Conservation (phyloP, 1,140 invertebrate genomes). For the Papilio dardanus region DNA sequence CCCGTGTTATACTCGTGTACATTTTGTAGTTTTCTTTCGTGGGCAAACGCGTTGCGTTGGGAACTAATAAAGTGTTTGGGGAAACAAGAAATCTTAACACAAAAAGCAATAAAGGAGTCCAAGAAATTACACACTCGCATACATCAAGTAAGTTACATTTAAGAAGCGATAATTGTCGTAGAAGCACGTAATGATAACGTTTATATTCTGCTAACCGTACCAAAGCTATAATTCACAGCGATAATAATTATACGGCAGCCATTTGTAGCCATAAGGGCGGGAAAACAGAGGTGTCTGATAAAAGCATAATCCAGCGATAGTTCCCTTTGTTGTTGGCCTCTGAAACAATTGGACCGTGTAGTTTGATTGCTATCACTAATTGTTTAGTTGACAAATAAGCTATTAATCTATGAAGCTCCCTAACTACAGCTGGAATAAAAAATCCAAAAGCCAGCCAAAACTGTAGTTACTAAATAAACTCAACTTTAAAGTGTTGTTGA, state of each 20-base stretch:
- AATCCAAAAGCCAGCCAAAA: neutral
- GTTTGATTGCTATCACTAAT: conserved; percentile 41
- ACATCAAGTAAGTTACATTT: conserved; percentile 21
- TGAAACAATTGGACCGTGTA: conserved; percentile 7
- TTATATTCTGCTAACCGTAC: conserved; percentile 75
- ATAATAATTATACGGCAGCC: conserved; percentile 74
- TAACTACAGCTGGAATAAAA: neutral
- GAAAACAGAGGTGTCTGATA: conserved; percentile 55
- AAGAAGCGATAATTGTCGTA: conserved; percentile 22
- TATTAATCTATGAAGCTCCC: conserved; percentile 38
- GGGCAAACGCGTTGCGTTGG: no score
- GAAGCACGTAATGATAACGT: conserved; percentile 55
- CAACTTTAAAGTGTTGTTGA: neutral
- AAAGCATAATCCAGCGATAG: conserved; percentile 37
- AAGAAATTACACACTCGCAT: neutral
- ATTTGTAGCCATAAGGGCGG: conserved; percentile 64
- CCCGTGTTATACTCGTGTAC: no score
- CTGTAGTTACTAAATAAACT: neutral
- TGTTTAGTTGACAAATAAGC: conserved; percentile 44
- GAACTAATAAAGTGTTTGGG: neutral
- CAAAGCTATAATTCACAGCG: conserved; percentile 67
- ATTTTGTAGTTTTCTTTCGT: no score
- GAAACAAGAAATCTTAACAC: conserved; percentile 20
- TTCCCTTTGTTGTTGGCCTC: conserved; percentile 15
- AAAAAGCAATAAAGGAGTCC: conserved; percentile 10